A percentile compares a stretch with the other conserved stretches of the same genome.
Conservation (phyloP, 2,888 invertebrate genomes). For the Latrodectus elegans region DNA sequence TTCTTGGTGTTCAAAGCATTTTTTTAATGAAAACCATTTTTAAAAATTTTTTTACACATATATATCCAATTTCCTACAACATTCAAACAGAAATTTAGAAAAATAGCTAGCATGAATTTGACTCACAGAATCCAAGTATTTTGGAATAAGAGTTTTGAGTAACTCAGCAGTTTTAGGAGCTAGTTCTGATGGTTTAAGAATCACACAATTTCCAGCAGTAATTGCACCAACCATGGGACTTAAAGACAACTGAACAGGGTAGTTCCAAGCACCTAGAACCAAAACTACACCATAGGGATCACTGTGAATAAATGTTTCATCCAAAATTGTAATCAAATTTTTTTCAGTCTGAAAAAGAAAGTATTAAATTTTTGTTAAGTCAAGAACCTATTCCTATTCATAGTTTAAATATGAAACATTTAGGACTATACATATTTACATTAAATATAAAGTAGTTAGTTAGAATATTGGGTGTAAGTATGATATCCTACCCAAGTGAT, state of each 20-base stretch:
- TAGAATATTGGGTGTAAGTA: background rate
- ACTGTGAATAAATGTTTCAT: slow-evolving; percentile 77
- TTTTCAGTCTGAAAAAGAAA: slow-evolving; percentile 72
- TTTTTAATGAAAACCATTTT: no score
- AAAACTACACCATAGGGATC: slow-evolving; percentile 95
- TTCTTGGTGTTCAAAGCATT: no score
- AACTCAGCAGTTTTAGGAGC: slow-evolving; percentile 83
- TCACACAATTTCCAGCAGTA: slow-evolving; percentile 83
- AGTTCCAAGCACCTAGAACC: slow-evolving; percentile 79
- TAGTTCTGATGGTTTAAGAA: slow-evolving; percentile 86
- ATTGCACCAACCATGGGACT: slow-evolving; percentile 83
- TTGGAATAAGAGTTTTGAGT: slow-evolving; percentile 85
- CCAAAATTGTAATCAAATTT: slow-evolving; percentile 75
- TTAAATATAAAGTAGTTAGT: background rate
- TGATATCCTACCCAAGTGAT: no score
- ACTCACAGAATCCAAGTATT: slow-evolving; percentile 84
- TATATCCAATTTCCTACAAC: background rate
- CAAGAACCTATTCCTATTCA: background rate
- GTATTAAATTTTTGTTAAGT: background rate
- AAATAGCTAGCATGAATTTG: no score
- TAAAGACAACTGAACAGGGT: slow-evolving; percentile 76
- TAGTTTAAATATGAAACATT: background rate
- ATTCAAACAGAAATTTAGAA: background rate
- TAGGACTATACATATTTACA: background rate
- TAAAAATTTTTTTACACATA: background rate